Evolutionary conservation across 2,888 invertebrate genomes (phyloP), one percentile per base, ranked within the genome.

Genomic region (Tenthredo distinguenda): DNA sequence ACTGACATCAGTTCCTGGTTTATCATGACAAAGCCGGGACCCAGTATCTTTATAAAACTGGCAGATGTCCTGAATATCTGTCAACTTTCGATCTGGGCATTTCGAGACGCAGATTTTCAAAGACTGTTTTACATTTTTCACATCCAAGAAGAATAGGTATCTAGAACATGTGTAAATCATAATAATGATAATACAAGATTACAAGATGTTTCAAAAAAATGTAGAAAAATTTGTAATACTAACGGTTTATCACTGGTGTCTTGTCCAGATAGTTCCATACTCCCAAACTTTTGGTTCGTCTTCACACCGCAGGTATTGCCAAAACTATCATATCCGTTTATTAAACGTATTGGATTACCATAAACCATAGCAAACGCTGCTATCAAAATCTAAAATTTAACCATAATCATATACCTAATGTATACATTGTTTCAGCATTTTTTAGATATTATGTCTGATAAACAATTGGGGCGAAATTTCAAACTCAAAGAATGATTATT

Each of bases 251-350:
- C 96, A 40, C 95, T 95, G 65, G 97, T 98, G 91, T 97, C 97
- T 90, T 96, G 95, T 15, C 98, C 99, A 34, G 98, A 97, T 77
- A 97, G 93, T 4, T 96, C 96, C 91, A 97, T 95, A 88, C 96
- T 95, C 10, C 96, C 96, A 87, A 97, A 95, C 88, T 96, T 96
- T 88, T 96, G 96, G 93, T 98, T 99, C 88, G 94, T 94, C 90
- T 96, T 96, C 37, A 97, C 96, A 21, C 99, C 99, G 93, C 99
- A 99, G 50, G 98, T 98, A 92, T 99, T 99, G 10, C 98, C 98
- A 94, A 98, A 99, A 85, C 98, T 98, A 93, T 99, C 98, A 93
- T 97, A 98, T 26, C 98, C 98, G 95, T 98, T 98, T 87, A 98
- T 96, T 68, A 98, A 95, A 87, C 98, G 95, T 90, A 96, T 94